phyloP scores from a whole-genome alignment of 2,888 invertebrate genomes.

The Diarsia rubi region DNA sequence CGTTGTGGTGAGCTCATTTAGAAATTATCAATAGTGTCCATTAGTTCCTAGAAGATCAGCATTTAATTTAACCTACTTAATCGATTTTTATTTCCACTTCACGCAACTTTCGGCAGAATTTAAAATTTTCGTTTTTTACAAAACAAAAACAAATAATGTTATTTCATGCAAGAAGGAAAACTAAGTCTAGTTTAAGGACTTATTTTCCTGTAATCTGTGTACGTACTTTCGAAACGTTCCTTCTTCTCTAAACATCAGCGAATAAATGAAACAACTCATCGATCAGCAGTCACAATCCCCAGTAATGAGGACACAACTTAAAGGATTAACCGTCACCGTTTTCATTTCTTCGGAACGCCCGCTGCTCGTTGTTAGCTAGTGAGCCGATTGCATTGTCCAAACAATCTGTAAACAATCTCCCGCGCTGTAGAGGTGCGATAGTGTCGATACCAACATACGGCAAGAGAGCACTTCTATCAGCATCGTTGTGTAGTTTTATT shows the following conservation, averaged over 20 bases:
- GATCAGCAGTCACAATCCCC: constrained; percentile 31
- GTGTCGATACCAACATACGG: neutral
- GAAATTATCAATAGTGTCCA: neutral
- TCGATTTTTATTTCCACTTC: neutral
- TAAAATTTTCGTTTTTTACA: neutral
- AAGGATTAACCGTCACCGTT: constrained; percentile 41
- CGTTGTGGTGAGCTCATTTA: too few species aligned
- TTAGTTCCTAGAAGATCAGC: neutral
- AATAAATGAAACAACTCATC: constrained; percentile 15
- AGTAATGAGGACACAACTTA: constrained; percentile 38
- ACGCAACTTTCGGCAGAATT: neutral
- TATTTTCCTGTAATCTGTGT: neutral
- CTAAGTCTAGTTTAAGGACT: too few species aligned
- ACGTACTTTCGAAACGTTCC: neutral
- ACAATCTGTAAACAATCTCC: constrained; percentile 55
- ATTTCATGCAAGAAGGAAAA: neutral
- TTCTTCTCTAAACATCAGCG: neutral
- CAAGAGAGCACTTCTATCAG: neutral
- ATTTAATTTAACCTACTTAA: too few species aligned
- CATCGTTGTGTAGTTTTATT: constrained; percentile 11
- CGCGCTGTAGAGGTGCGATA: neutral
- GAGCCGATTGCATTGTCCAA: constrained; percentile 26
- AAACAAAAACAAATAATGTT: neutral
- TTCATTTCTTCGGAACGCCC: constrained; percentile 11
- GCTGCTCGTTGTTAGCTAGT: neutral